A percentile compares a stretch with the other conserved stretches of the same genome.
phyloP scores from a whole-genome alignment of 2,113 vertebrate genomes.

The Illadopsis cleaveri region DNA sequence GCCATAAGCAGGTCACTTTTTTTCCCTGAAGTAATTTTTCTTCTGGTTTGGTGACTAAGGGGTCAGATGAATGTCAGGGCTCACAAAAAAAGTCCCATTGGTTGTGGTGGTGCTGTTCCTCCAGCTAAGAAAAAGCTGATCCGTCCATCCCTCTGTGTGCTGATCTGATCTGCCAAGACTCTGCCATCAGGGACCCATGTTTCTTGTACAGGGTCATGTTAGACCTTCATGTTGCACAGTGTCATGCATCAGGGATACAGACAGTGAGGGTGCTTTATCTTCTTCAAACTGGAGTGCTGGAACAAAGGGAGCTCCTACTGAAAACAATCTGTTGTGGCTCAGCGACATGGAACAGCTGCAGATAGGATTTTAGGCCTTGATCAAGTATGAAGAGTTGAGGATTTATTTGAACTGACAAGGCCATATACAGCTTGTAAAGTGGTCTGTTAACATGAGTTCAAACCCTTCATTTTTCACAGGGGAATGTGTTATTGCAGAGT shows the following conservation, averaged over 20 bases:
- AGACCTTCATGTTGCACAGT: not conserved
- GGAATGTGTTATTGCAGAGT: not conserved
- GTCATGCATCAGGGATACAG: not conserved
- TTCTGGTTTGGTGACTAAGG: not conserved
- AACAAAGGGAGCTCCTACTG: not conserved
- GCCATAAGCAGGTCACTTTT: not conserved
- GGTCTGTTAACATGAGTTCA: not conserved
- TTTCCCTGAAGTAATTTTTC: not conserved
- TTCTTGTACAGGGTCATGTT: not conserved
- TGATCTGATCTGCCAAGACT: not conserved
- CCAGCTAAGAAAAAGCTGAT: not conserved
- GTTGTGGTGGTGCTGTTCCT: not conserved
- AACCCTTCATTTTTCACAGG: not conserved
- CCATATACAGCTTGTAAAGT: not conserved
- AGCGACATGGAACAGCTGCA: not conserved
- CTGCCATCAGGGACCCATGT: not conserved
- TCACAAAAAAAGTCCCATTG: fast-evolving
- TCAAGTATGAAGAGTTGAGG: not conserved
- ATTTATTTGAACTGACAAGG: conserved; percentile 9
- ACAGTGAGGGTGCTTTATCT: not conserved
- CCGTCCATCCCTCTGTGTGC: fast-evolving
- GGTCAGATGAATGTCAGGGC: not conserved
- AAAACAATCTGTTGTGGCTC: conserved; percentile 25
- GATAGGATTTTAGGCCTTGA: conserved; percentile 26
- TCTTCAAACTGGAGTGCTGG: not conserved